Conservation (phyloP, 1,140 invertebrate species). For the Chymomyza costata region DNA sequence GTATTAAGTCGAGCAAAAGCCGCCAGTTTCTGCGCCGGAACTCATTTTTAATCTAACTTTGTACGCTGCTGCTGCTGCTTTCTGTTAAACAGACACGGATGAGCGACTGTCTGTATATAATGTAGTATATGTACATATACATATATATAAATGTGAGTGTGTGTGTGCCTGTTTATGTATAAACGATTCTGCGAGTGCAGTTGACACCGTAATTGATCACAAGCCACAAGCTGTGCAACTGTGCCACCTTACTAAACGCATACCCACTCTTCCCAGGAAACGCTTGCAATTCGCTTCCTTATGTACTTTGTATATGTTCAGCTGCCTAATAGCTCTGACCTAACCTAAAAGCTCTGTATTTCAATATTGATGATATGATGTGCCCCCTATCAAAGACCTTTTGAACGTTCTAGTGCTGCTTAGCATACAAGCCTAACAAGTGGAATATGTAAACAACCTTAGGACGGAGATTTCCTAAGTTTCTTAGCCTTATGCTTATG, state of each 20-base stretch:
- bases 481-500: too few relatives aligned
- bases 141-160: background rate
- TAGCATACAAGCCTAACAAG: too few relatives aligned
- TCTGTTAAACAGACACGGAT: conserved; percentile 44
- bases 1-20: background rate
- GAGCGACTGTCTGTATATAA: conserved; percentile 38
- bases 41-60: conserved; percentile 66
- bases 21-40: conserved; percentile 21
- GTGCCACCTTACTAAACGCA: conserved; percentile 22
- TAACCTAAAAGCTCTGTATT: conserved; percentile 29
- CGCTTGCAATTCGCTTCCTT: too few relatives aligned
- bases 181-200: conserved; percentile 11
- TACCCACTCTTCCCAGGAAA: too few relatives aligned
- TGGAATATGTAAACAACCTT: too few relatives aligned
- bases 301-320: conserved; percentile 9
- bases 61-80: conserved; percentile 21
- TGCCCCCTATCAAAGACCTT: too few relatives aligned
- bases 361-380: conserved; percentile 45
- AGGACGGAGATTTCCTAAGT: too few relatives aligned
- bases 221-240: conserved; percentile 18
- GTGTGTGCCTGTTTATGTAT: conserved; percentile 10
- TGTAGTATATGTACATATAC: conserved; percentile 17
- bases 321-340: conserved; percentile 43
- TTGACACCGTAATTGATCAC: background rate
- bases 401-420: conserved; percentile 23